Conservation (phyloP, 2,888 invertebrate genomes). For the Aphelenchoides bicaudatus region DNA sequence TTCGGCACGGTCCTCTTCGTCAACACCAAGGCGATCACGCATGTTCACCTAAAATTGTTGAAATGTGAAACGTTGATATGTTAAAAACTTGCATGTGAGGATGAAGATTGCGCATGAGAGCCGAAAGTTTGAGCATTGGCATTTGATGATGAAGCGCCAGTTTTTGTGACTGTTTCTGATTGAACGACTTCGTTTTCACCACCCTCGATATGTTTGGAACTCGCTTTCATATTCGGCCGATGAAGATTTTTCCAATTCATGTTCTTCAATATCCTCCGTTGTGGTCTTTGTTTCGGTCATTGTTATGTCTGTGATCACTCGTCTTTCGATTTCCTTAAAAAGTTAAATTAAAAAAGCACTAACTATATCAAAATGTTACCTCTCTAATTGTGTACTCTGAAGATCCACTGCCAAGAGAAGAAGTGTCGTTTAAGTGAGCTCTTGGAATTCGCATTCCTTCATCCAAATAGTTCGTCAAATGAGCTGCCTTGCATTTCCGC, state of each 20-base stretch:
- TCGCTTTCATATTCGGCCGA: conserved; percentile 23
- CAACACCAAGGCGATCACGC: conserved; percentile 28
- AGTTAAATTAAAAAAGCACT: too few species aligned
- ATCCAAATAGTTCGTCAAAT: conserved; percentile 50
- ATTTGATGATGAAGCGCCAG: not conserved
- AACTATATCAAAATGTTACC: too few species aligned
- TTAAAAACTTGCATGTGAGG: not conserved
- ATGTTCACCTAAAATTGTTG: conserved; percentile 25
- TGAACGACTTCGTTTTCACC: conserved; percentile 13
- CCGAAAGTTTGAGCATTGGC: not conserved
- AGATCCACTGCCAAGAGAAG: conserved; percentile 49
- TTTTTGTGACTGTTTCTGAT: conserved; percentile 1
- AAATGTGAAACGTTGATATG: not conserved
- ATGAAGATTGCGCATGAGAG: conserved; percentile 5
- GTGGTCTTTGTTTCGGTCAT: conserved; percentile 54
- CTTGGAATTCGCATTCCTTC: conserved; percentile 56
- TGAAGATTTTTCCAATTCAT: conserved; percentile 23
- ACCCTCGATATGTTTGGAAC: conserved; percentile 30
- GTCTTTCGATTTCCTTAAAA: conserved; percentile 55
- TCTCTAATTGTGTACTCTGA: conserved; percentile 59
- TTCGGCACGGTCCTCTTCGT: conserved; percentile 55
- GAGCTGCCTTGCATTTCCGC: conserved; percentile 43
- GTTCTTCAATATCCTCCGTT: conserved; percentile 52
- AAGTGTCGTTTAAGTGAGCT: conserved; percentile 47
- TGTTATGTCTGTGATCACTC: conserved; percentile 58